Base-by-base conservation (phyloP, 2,113 vertebrate genomes). In the Lonchura striata region DNA sequence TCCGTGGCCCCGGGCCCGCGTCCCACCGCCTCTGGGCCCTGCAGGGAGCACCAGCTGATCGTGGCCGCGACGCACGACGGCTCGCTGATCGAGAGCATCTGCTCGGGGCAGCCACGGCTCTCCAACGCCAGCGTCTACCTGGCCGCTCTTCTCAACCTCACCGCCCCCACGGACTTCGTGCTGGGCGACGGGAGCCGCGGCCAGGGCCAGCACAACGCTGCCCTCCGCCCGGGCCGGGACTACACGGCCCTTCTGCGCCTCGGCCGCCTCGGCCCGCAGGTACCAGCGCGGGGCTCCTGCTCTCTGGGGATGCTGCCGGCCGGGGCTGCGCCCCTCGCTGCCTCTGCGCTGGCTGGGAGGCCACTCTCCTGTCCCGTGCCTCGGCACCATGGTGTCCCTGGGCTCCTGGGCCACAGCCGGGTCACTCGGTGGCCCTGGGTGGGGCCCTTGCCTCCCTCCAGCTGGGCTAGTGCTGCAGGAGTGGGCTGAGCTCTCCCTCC, bases 41-140 rank as follows among this genome's bases (percentile, higher is more conserved):
- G 84, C 87, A 96, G 93, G 80, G 52, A 86, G n/a, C 87, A 94
- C 87, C 61, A 87, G 78, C 94, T 95, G 68, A 4, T 96, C 13
- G 95, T 96, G 87, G 66, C 47, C 14, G 0, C 24, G 0, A 42
- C n/a, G 6, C 80, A 35, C 70, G 25, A 88, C 1, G 5, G 1
- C 87, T 33, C 70, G 1, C 16, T 2, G 10, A 18, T 91, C 56
- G 87, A 91, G 83, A 50, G 31, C 12, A 24, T 70, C 71, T 94
- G 92, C 93, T 7, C 1, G 4, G 84, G 21, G 7, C 37, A 57
- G 12, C 61, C 31, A 0, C 80, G 12, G 61, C 76, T 60, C 84
- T 24, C 39, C 95, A 56, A 82, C 0, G 4, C 13, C 87, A 92
- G 7, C 7, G 0, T 11, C 7, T 94, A 96, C 15, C 1, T 66